Percentiles rank a stretch among this genome's conserved stretches.
These are phyloP conservation scores for Dolichoris vasculosae DNA, from an alignment of 1,140 invertebrate genomes.

Conservation along the genomic window DNA sequence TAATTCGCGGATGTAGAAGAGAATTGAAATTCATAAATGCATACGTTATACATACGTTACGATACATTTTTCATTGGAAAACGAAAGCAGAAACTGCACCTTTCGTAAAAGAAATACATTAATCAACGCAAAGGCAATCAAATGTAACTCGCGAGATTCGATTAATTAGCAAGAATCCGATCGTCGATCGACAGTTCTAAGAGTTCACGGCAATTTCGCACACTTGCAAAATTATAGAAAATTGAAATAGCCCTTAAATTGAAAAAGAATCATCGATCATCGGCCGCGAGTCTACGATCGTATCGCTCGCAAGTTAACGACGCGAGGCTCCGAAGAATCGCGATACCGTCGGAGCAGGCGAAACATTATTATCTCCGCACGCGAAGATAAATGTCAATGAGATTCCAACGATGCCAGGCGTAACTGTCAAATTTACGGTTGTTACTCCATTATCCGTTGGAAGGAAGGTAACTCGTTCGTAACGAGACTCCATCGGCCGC, in stretches of 20 bases:
- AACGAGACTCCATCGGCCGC: not conserved
- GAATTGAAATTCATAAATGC: not conserved
- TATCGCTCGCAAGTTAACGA: too few relatives aligned
- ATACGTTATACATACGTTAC: too few relatives aligned
- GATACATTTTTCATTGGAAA: not conserved
- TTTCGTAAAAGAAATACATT: not conserved
- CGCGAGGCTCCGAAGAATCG: too few relatives aligned
- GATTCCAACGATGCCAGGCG: not conserved
- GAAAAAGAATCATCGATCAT: not conserved
- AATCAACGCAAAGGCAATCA: too few relatives aligned
- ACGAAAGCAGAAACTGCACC: not conserved
- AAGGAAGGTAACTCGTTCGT: not conserved
- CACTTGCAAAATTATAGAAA: not conserved
- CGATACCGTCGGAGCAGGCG: too few relatives aligned
- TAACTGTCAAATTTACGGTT: not conserved
- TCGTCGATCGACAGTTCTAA: not conserved
- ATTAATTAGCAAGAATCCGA: too few relatives aligned
- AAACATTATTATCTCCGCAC: too few relatives aligned
- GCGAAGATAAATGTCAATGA: too few relatives aligned
- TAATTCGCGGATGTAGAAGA: not conserved
- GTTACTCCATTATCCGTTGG: not conserved
- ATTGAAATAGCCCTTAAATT: not conserved
- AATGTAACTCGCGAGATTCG: too few relatives aligned
- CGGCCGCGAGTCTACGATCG: too few relatives aligned
- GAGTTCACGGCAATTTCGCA: not conserved